phyloP scores from a whole-genome alignment of 2,113 vertebrate species.

The Callospermophilus lateralis region DNA sequence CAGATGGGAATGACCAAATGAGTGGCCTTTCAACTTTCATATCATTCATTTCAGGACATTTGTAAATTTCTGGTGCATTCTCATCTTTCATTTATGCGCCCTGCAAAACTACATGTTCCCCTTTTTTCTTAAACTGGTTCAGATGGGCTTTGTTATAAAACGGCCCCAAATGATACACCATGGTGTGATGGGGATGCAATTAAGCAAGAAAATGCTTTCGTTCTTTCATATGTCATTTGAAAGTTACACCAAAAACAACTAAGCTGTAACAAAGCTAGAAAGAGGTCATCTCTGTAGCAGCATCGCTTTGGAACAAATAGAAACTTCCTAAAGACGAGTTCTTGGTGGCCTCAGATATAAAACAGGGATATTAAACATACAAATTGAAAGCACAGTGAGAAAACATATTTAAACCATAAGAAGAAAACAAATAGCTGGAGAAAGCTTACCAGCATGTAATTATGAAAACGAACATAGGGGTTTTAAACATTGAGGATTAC shows the following conservation, averaged over 20 bases:
- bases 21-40: background rate
- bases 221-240: background rate
- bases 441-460: background rate
- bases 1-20: background rate
- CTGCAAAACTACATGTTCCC: background rate
- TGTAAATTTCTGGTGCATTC: background rate
- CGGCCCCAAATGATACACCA: background rate
- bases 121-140: background rate
- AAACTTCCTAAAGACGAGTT: background rate
- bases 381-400: background rate
- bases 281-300: background rate
- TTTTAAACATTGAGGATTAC: slow-evolving; percentile 31
- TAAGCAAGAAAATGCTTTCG: background rate
- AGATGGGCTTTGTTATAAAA: background rate
- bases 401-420: background rate
- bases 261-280: background rate
- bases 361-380: background rate
- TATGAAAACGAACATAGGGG: slow-evolving; percentile 5
- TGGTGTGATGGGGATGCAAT: background rate
- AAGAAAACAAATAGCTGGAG: slow-evolving; percentile 52
- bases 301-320: background rate
- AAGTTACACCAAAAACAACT: background rate
- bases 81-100: background rate
- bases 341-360: background rate
- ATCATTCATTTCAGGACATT: background rate